Evolutionary conservation across 2,797 vertebrate species (phyloP), one percentile per base, ranked within the genome.

Genomic region (Brachyalestes nurse): DNA sequence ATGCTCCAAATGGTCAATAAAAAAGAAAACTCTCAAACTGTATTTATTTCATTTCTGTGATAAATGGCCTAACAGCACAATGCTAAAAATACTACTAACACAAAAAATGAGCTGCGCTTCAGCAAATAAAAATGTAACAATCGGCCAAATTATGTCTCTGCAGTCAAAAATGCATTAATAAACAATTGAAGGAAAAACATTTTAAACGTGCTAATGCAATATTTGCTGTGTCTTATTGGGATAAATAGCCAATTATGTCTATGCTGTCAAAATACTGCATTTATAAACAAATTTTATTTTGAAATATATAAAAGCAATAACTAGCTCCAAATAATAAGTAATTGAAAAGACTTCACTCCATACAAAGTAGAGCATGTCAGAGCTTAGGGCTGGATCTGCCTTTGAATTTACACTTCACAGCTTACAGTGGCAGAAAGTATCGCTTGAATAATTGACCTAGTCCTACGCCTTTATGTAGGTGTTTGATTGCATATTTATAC

Each of bases 401-500:
- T 66, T 66, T 61, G 23, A 51, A 72, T 51, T 49, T 58, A 55
- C 40, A 67, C 6, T 19, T 51, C 23, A 71, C 17, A 47, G 21
- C 21, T 47, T 70, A 51, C 53, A 16, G 34, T 38, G 17, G 12
- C 25, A 23, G 66, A 69, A 49, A 72, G n/a, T 10, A 51, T 51
- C 4, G 8, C 38, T 45, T 47, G 73, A 40, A 38, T 66, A 13
- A 55, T 80, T 80, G 34, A 57, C 25, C 6, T 19, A 4, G 19
- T 12, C 23, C 42, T 65, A 49, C 13, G 25, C 23, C 58, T 14
- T 14, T 65, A 13, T 80, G 62, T 47, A 74, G 60, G 53, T 40
- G 21, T 25, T 49, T 66, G 62, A 79, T 23, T 40, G 9, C 40
- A 80, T 66, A 69, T 75, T 75, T 17, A 69, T 60, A 9, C 21